phyloP scores from a whole-genome alignment of 2,888 invertebrate genomes.

The Ectemnius lituratus region DNA sequence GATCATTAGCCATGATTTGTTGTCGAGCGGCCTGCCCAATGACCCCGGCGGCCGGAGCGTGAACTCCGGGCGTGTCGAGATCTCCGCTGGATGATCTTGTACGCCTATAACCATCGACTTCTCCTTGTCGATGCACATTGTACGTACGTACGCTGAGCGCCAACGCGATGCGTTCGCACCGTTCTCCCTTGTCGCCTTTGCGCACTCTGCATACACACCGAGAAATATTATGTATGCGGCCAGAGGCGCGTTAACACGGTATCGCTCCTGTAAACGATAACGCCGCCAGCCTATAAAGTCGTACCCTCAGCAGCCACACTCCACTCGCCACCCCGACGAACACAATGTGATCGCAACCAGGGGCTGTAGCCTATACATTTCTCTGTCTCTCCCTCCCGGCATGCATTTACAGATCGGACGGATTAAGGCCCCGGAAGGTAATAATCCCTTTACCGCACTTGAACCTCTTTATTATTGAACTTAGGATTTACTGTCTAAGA shows the following conservation, averaged over 20 bases:
- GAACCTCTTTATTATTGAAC: background rate
- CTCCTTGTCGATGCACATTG: slow-evolving; percentile 47
- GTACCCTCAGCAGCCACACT: background rate
- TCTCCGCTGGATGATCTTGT: slow-evolving; percentile 64
- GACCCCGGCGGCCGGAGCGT: slow-evolving; percentile 73
- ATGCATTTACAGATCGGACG: background rate
- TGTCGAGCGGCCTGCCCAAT: slow-evolving; percentile 77
- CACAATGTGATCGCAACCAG: background rate
- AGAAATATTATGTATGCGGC: slow-evolving; percentile 36
- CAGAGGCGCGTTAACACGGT: slow-evolving; percentile 28
- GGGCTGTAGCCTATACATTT: background rate
- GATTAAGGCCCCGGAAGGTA: slow-evolving; percentile 1
- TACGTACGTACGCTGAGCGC: slow-evolving; percentile 15
- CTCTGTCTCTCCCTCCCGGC: background rate
- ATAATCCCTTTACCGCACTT: background rate
- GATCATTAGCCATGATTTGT: slow-evolving; percentile 78
- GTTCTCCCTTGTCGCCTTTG: no score
- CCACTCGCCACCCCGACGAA: background rate
- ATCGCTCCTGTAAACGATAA: slow-evolving; percentile 39
- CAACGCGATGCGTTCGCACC: slow-evolving; percentile 2
- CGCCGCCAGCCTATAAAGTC: background rate
- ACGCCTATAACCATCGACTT: slow-evolving; percentile 62
- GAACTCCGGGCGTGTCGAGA: slow-evolving; percentile 70
- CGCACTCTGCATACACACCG: slow-evolving; percentile 1
- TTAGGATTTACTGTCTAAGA: no score